Conservation (phyloP, 1,140 invertebrate genomes). For the Papilio helenus region DNA sequence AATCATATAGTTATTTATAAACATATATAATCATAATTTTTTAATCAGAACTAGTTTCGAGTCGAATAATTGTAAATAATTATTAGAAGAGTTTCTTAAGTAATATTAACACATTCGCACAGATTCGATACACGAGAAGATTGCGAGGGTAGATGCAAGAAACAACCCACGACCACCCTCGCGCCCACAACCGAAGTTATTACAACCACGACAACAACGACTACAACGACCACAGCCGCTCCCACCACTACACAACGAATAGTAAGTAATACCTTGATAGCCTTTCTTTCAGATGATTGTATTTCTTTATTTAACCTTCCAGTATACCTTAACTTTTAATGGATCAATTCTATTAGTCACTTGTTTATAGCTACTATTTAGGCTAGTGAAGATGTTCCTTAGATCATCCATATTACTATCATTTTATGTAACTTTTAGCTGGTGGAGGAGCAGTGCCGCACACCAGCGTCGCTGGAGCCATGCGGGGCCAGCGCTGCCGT, state of each 20-base stretch:
- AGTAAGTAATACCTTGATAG: neutral
- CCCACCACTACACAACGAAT: neutral
- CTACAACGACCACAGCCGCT: constrained; percentile 21
- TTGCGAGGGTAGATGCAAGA: constrained; percentile 61
- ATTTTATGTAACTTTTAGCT: constrained; percentile 27
- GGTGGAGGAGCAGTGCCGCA: constrained; percentile 53
- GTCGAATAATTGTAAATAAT: too few relatives aligned
- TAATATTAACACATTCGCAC: neutral
- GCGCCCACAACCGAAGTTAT: constrained; percentile 33
- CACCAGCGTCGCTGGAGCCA: constrained; percentile 73
- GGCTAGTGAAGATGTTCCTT: neutral
- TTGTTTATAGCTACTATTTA: too few relatives aligned
- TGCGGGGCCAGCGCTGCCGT: constrained; percentile 87
- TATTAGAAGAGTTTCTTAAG: neutral
- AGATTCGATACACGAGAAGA: constrained; percentile 64
- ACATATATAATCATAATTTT: too few relatives aligned
- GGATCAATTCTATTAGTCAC: too few relatives aligned
- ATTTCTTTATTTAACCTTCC: neutral
- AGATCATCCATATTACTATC: neutral
- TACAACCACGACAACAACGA: constrained; percentile 39
- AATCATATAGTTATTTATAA: too few relatives aligned
- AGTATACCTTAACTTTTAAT: too few relatives aligned
- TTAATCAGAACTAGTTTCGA: too few relatives aligned
- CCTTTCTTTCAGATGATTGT: neutral
- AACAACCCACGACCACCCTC: constrained; percentile 27